These are phyloP conservation scores for Psittacula echo DNA, from an alignment of 2,797 vertebrate genomes.

Conservation along the genomic window DNA sequence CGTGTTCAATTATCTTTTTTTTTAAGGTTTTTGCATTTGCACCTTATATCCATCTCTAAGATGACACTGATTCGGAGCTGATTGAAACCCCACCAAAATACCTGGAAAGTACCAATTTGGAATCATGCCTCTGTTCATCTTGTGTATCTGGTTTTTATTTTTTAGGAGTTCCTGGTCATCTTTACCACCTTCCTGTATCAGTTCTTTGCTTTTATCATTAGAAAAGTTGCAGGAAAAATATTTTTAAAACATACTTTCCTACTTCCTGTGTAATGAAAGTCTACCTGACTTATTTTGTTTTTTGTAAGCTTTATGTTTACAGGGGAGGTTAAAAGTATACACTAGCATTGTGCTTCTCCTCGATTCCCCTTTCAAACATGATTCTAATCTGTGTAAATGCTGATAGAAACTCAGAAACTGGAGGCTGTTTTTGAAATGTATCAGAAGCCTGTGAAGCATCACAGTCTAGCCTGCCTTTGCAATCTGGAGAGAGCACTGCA, in stretches of 20 bases:
- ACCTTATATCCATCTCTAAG: neutral
- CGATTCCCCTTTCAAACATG: neutral
- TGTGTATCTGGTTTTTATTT: neutral
- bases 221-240: neutral
- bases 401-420: neutral
- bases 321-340: neutral
- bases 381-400: neutral
- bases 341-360: neutral
- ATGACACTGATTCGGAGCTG: neutral
- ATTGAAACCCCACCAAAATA: neutral
- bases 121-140: neutral
- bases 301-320: neutral
- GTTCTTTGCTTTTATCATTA: constrained; percentile 25
- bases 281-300: neutral
- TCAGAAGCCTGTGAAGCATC: neutral
- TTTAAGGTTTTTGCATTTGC: neutral
- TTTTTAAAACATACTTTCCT: neutral
- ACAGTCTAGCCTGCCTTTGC: neutral
- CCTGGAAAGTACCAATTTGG: neutral
- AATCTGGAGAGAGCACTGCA: constrained; percentile 62
- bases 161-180: neutral
- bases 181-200: neutral
- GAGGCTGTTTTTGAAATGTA: neutral
- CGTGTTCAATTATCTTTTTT: neutral
- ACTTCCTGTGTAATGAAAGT: neutral